Evolutionary conservation across 2,797 vertebrate genomes (phyloP).

Genomic region (Enteromius viviparus): DNA sequence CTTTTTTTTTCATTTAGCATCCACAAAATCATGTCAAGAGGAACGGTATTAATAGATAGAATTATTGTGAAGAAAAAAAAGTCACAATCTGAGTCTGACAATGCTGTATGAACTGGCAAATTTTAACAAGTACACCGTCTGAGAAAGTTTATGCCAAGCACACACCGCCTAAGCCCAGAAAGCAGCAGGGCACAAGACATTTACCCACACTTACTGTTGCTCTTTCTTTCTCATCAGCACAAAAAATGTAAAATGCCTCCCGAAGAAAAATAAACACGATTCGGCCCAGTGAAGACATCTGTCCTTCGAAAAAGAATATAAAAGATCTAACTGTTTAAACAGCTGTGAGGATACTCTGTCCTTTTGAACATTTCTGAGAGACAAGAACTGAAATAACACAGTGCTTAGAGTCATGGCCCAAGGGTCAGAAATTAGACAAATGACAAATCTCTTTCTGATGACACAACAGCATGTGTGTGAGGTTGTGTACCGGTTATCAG

Average conservation of each 20-base stretch:
- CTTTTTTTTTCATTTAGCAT: not conserved
- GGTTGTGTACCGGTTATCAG: slow-evolving; percentile 34
- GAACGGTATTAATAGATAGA: not conserved
- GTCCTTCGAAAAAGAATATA: slow-evolving; percentile 69
- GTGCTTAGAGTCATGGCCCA: slow-evolving; percentile 61
- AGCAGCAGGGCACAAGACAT: slow-evolving; percentile 48
- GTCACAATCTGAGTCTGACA: slow-evolving; percentile 5
- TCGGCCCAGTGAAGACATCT: slow-evolving; percentile 82
- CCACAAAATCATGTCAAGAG: not conserved
- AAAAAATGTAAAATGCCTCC: slow-evolving; percentile 75
- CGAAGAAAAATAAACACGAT: slow-evolving; percentile 81
- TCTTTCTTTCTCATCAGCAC: slow-evolving; percentile 56
- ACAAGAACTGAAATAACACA: slow-evolving; percentile 74
- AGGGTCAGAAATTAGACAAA: slow-evolving; percentile 63
- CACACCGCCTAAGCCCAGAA: slow-evolving; percentile 32
- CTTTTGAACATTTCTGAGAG: slow-evolving; percentile 69
- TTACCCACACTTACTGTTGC: slow-evolving; percentile 43
- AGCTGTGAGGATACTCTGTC: slow-evolving; percentile 76
- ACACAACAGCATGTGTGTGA: slow-evolving; percentile 34
- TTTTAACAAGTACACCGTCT: slow-evolving; percentile 21
- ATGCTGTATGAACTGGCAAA: slow-evolving; percentile 2
- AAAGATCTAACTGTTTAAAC: slow-evolving; percentile 82
- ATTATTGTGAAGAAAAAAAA: slow-evolving; percentile 5
- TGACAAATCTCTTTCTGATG: slow-evolving; percentile 48
- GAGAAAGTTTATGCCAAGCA: slow-evolving; percentile 25